Conservation (phyloP, 1,140 invertebrate genomes). For the Pogonus chalceus region DNA sequence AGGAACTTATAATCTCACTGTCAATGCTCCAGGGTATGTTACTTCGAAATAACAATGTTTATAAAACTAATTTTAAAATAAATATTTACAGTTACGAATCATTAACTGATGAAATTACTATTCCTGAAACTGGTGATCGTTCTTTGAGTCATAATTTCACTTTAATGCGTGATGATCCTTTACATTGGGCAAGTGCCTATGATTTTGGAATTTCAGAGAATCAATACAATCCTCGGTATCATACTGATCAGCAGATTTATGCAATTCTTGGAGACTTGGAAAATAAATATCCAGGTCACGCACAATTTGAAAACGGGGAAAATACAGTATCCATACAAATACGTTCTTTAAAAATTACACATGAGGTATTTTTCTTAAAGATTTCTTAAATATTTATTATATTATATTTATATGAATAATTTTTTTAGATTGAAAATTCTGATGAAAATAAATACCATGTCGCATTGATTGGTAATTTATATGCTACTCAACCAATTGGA, state of each 20-base stretch:
- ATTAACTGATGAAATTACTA: constrained; percentile 46
- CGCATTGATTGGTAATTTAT: constrained; percentile 71
- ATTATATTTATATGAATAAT: constrained; percentile 3
- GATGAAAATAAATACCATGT: constrained; percentile 75
- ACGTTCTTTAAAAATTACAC: constrained; percentile 52
- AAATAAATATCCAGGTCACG: constrained; percentile 46
- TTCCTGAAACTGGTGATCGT: constrained; percentile 44
- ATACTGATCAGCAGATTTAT: constrained; percentile 53
- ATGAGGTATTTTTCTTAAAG: constrained; percentile 39
- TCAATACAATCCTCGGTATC: constrained; percentile 42
- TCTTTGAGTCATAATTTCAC: constrained; percentile 65
- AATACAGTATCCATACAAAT: constrained; percentile 47
- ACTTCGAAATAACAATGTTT: not conserved
- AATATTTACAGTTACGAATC: constrained; percentile 49
- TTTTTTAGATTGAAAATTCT: constrained; percentile 50
- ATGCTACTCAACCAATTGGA: constrained; percentile 71
- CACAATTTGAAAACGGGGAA: constrained; percentile 51
- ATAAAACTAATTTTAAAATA: not conserved
- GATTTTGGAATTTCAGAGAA: constrained; percentile 57
- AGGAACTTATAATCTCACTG: constrained; percentile 77
- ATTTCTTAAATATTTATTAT: not conserved
- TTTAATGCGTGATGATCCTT: constrained; percentile 60
- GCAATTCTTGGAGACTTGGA: constrained; percentile 52
- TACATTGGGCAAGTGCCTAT: constrained; percentile 67
- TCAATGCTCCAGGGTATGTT: constrained; percentile 49